phyloP scores from a whole-genome alignment of 2,113 vertebrate genomes.

The Grantiella picta region DNA sequence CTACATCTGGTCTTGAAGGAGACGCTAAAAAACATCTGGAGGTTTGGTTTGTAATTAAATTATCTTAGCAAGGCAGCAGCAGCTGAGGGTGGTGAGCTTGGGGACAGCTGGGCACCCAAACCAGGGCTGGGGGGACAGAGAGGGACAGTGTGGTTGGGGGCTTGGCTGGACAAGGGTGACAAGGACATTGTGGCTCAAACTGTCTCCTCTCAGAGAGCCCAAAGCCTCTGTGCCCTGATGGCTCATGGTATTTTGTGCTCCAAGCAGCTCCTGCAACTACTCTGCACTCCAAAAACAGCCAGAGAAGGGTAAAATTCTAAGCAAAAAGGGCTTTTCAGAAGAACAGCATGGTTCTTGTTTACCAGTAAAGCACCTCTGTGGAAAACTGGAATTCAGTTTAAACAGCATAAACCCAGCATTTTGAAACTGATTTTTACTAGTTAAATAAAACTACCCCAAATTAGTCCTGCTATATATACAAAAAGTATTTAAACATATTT shows the following conservation, averaged over 20 bases:
- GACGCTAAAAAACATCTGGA: not conserved
- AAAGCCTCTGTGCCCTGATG: not conserved
- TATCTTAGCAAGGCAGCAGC: not conserved
- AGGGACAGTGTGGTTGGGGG: not conserved
- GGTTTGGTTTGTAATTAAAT: not conserved
- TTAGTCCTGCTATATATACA: too few relatives aligned
- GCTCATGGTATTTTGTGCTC: fast-evolving
- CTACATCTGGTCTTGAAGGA: not conserved
- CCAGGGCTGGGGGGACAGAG: not conserved
- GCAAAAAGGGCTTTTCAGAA: not conserved
- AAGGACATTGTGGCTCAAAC: not conserved
- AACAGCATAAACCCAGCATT: not conserved
- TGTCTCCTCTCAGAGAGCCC: not conserved
- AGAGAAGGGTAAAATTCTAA: not conserved
- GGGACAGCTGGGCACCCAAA: not conserved
- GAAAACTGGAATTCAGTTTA: not conserved
- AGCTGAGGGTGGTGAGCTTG: not conserved
- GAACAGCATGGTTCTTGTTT: not conserved
- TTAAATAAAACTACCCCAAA: not conserved
- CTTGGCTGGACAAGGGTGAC: not conserved
- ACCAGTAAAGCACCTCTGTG: not conserved
- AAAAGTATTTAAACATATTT: not conserved
- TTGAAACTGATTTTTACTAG: not conserved
- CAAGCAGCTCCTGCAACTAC: not conserved
- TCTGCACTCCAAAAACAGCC: not conserved